Conservation (phyloP, 2,113 vertebrate species). For the Bujurquina vittata region DNA sequence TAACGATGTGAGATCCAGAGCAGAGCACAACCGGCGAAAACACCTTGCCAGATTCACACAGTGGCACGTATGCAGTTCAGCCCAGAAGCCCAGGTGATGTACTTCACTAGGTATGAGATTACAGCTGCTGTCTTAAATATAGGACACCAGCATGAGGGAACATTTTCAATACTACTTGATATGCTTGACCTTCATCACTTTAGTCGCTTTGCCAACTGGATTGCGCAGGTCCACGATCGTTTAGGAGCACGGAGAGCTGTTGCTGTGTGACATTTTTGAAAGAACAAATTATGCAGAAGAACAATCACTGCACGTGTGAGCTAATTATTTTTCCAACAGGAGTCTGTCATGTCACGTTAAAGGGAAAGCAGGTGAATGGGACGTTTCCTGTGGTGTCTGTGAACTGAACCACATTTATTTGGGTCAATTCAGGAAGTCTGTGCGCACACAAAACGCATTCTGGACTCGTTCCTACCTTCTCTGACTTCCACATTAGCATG, state of each 20-base stretch:
- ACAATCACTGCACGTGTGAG: not conserved
- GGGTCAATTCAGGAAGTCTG: no score
- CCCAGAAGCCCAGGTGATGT: constrained; percentile 17
- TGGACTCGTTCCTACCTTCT: no score
- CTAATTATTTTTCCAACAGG: constrained; percentile 1
- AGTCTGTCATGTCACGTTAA: not conserved
- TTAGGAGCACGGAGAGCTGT: not conserved
- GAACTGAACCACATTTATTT: no score
- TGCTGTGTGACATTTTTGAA: not conserved
- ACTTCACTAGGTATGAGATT: not conserved
- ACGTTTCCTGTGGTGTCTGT: no score
- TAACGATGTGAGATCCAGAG: constrained; percentile 48
- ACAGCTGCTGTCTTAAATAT: not conserved
- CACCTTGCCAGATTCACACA: constrained; percentile 31
- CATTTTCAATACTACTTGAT: not conserved
- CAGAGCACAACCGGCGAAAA: constrained; percentile 29
- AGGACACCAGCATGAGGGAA: not conserved
- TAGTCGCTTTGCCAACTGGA: not conserved
- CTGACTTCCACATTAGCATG: no score
- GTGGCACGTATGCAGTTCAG: constrained; percentile 2
- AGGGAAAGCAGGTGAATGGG: no score
- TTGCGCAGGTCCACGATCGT: not conserved
- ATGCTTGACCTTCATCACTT: not conserved
- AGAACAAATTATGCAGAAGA: not conserved
- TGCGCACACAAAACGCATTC: no score